Conservation (phyloP, 2,888 invertebrate genomes). For the Nemapogon koenigi region DNA sequence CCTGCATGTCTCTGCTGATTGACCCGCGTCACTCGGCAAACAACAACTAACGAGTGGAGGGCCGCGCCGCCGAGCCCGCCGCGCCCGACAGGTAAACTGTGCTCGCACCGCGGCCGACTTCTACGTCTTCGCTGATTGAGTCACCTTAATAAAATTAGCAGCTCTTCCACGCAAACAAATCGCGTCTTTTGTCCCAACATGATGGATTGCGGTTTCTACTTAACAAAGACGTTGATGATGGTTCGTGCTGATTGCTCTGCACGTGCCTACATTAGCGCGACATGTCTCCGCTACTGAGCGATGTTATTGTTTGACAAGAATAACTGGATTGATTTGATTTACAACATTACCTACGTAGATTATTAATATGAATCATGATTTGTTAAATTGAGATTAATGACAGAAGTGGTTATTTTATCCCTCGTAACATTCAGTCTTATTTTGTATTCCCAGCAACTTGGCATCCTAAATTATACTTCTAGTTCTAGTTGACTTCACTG, state of each 20-base stretch:
- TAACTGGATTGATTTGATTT: no score
- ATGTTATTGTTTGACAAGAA: background rate
- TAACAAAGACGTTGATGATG: constrained; percentile 50
- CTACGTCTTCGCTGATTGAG: constrained; percentile 55
- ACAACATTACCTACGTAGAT: no score
- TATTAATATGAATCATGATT: no score
- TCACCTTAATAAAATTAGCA: constrained; percentile 62
- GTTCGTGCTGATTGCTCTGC: constrained; percentile 51
- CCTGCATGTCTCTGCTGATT: constrained; percentile 66
- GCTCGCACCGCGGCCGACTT: constrained; percentile 47
- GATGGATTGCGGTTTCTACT: constrained; percentile 56
- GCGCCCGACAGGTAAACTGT: constrained; percentile 50
- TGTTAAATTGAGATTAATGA: no score
- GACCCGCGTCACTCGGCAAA: constrained; percentile 66
- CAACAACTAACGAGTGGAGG: constrained; percentile 62
- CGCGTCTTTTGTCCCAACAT: constrained; percentile 55
- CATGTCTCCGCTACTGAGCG: constrained; percentile 1
- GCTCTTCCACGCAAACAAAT: constrained; percentile 53
- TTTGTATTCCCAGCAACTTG: no score
- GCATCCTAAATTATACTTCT: no score
- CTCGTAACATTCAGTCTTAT: no score
- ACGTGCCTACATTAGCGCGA: constrained; percentile 33
- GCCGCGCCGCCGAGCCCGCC: constrained; percentile 32
- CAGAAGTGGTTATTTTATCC: no score
- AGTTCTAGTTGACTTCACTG: no score